Evolutionary conservation across 2,797 vertebrate genomes (phyloP).

Genomic region (Xerus rutilus): DNA sequence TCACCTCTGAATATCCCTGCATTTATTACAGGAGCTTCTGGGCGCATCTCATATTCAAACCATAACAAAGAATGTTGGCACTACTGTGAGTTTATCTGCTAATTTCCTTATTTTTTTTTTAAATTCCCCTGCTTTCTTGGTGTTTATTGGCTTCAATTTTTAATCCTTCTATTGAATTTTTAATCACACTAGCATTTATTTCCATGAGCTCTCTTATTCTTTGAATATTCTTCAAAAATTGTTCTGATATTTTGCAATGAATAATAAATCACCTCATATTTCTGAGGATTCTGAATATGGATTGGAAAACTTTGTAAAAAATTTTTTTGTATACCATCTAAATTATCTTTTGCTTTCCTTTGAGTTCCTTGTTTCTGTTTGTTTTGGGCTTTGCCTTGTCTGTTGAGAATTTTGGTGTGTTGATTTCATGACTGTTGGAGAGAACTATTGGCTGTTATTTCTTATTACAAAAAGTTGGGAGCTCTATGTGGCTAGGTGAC

Average conservation of each 20-base stretch:
- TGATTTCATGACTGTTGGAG: background rate
- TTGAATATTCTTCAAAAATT: background rate
- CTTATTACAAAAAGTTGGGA: background rate
- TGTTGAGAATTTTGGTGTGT: background rate
- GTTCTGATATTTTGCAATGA: background rate
- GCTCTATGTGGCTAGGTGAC: background rate
- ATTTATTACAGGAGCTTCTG: too few species aligned
- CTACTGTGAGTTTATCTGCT: background rate
- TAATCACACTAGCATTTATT: constrained; percentile 5
- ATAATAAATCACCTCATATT: background rate
- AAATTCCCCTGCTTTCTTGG: background rate
- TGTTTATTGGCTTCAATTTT: background rate
- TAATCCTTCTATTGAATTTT: background rate
- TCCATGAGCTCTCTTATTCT: background rate
- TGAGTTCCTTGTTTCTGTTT: background rate
- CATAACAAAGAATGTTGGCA: background rate
- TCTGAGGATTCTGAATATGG: background rate
- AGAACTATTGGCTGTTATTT: background rate
- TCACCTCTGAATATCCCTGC: too few species aligned
- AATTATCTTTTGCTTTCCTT: background rate
- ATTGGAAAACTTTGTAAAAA: background rate
- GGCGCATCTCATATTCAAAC: too few species aligned
- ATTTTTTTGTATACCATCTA: background rate
- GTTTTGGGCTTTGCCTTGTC: background rate
- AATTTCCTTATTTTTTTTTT: background rate